phyloP scores from a whole-genome alignment of 1,140 invertebrate genomes.

The Tribolium castaneum region DNA sequence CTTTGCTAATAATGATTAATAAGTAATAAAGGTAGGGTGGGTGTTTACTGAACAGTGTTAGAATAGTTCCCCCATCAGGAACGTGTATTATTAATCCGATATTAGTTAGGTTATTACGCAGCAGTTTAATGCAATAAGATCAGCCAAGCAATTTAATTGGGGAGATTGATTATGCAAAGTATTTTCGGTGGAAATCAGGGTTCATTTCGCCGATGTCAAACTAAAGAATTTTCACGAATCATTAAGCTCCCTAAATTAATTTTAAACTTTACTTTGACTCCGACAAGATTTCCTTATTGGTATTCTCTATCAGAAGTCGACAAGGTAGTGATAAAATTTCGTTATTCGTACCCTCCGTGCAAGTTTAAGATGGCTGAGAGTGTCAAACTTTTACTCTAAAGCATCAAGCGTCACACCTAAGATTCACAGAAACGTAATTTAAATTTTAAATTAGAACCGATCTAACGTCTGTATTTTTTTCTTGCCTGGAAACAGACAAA shows the following conservation, averaged over 20 bases:
- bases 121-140: constrained; percentile 26
- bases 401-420: neutral
- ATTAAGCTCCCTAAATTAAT: constrained; percentile 32
- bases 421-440: neutral
- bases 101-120: constrained; percentile 31
- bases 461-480: neutral
- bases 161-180: constrained; percentile 30
- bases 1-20: neutral
- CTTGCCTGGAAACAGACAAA: neutral
- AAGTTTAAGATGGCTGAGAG: neutral
- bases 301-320: constrained; percentile 25
- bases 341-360: neutral
- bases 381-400: neutral
- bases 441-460: neutral
- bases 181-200: constrained; percentile 29
- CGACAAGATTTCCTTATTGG: constrained; percentile 34
- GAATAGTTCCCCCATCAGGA: neutral
- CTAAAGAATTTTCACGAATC: constrained; percentile 35
- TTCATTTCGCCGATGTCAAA: constrained; percentile 34
- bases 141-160: constrained; percentile 27
- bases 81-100: constrained; percentile 20
- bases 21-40: neutral
- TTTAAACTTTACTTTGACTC: constrained; percentile 33
- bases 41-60: neutral
- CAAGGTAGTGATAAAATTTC: constrained; percentile 9